Conservation (phyloP, 2,888 invertebrate genomes). For the Leptarthrus brevirostris region DNA sequence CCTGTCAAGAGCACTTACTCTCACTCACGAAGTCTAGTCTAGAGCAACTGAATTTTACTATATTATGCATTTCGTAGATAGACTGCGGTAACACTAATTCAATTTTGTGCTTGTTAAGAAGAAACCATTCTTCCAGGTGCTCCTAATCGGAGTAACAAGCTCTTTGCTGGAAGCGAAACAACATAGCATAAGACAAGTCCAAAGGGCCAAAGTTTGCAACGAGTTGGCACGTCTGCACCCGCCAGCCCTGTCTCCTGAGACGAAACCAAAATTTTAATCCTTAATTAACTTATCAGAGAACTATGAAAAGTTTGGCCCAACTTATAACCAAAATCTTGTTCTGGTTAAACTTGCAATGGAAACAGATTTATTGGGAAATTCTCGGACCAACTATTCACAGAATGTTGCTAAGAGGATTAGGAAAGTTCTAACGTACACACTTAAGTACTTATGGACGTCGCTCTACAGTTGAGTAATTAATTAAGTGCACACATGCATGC, state of each 20-base stretch:
- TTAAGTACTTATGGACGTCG: conserved; percentile 50
- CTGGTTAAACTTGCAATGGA: conserved; percentile 53
- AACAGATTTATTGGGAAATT: conserved; percentile 54
- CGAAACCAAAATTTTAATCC: conserved; percentile 57
- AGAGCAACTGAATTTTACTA: not conserved
- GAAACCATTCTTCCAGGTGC: conserved; percentile 40
- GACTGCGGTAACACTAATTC: conserved; percentile 41
- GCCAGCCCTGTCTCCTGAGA: conserved; percentile 51
- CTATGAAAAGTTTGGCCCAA: conserved; percentile 54
- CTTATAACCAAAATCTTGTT: conserved; percentile 54
- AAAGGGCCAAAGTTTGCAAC: conserved; percentile 39
- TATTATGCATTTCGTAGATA: conserved; percentile 32
- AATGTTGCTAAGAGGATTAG: conserved; percentile 54
- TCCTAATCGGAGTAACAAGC: conserved; percentile 39
- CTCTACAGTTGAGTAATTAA: conserved; percentile 52
- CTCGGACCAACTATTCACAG: conserved; percentile 50
- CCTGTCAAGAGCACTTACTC: conserved; percentile 29
- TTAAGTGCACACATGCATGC: conserved; percentile 54
- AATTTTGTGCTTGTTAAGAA: conserved; percentile 41
- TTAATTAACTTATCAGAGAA: conserved; percentile 58
- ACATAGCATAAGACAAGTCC: conserved; percentile 38
- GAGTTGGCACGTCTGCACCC: conserved; percentile 46
- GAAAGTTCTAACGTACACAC: conserved; percentile 52
- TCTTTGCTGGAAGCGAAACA: conserved; percentile 45
- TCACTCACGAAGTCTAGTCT: not conserved